Evolutionary conservation across 2,797 vertebrate species (phyloP).

Genomic region (Periophthalmus magnuspinnatus): DNA sequence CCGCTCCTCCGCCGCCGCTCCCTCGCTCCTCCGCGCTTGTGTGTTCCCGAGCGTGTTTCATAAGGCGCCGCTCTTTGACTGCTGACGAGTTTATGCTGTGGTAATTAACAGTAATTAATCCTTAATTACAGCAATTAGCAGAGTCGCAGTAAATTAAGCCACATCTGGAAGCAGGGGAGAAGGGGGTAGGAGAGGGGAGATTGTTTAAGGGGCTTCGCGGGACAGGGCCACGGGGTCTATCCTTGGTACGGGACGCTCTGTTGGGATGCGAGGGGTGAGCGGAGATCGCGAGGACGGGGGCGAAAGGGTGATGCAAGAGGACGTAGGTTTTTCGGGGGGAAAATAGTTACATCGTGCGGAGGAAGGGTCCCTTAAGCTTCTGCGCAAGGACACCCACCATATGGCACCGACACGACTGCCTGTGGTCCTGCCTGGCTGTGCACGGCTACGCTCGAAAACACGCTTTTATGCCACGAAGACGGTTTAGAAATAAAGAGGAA

Average conservation of each 20-base stretch:
- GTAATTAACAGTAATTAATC: constrained; percentile 99
- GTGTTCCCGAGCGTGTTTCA: constrained; percentile 90
- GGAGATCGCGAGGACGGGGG: constrained; percentile 53
- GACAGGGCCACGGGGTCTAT: constrained; percentile 33
- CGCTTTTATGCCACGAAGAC: constrained; percentile 50
- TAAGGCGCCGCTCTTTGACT: constrained; percentile 99
- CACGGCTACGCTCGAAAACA: constrained; percentile 58
- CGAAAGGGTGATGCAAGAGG: constrained; percentile 34
- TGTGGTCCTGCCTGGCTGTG: constrained; percentile 63
- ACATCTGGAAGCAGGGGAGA: constrained; percentile 97
- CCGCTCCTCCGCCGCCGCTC: constrained; percentile 58
- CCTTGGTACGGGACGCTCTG: constrained; percentile 20
- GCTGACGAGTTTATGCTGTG: constrained; percentile 99
- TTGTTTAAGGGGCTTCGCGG: constrained; percentile 81
- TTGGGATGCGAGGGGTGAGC: constrained; percentile 39
- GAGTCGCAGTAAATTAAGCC: constrained; percentile 99
- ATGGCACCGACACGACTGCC: constrained; percentile 70
- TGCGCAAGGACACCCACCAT: constrained; percentile 74
- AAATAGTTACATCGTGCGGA: constrained; percentile 62
- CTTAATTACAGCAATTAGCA: constrained; percentile 99
- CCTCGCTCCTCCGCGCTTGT: constrained; percentile 62
- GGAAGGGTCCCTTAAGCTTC: constrained; percentile 73
- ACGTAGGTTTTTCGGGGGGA: constrained; percentile 60
- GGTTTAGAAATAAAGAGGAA: constrained; percentile 27
- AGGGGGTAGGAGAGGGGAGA: constrained; percentile 79